Evolutionary conservation across 2,888 invertebrate genomes (phyloP), one percentile per base, ranked within the genome.

Genomic region (Plebejus melissa): DNA sequence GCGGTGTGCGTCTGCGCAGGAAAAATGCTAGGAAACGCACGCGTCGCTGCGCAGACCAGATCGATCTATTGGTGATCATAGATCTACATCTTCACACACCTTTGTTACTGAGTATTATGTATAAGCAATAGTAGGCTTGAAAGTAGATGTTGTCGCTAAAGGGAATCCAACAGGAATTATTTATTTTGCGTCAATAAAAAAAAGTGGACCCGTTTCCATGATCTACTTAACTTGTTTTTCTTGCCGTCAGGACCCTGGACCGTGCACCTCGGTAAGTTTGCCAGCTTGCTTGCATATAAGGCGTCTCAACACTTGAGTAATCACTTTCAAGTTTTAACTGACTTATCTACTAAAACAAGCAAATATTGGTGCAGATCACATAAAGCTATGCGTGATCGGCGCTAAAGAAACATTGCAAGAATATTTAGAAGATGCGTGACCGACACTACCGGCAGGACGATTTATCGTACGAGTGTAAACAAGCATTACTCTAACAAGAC

Each of bases 371-470:
- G 13, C 32, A 36, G 11, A 65, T 65, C 5, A 16, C 16, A 54
- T 54, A 11, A 54, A 65, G 60, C 65, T 60, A 28, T 9, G 36
- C 58, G 36, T 50, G 50, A 50, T 74, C 57, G 57, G 57, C 60
- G 36, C 22, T 69, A 58, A 65, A 46, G 46, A 50, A 22, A 57
- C 22, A 70, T 69, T 74, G 41, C 57, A 41, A 46, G 78, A 78
- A 82, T 83, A 81, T 79, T 79, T 80, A 78, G 80, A 83, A 86
- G 84, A 82, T 76, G 82, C 75, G 74, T 75, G 81, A 78, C 78
- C 81, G 81, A 83, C 77, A 80, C 87, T 89, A 83, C 89, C 88
- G 89, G 89, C 88, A 88, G 54, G 74, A 75, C 80, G 83, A 88
- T 88, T 89, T 89, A 88, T 87, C 80, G 77, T 80, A 79, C 79